Conservation (phyloP, 2,113 vertebrate species). For the Abramis brama region DNA sequence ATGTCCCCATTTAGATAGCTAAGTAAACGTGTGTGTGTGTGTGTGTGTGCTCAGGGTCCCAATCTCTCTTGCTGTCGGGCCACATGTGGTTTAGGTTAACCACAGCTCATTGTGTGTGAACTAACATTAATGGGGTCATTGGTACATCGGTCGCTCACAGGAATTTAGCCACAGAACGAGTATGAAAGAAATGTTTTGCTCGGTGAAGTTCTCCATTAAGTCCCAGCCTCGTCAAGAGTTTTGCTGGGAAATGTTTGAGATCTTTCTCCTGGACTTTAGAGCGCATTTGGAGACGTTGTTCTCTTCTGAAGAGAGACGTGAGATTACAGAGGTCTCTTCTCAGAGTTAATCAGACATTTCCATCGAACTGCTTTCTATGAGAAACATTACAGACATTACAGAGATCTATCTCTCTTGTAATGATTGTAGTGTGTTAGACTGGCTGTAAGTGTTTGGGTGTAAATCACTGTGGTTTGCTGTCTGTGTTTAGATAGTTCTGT, state of each 20-base stretch:
- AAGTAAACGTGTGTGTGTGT: too few species aligned
- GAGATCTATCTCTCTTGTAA: neutral
- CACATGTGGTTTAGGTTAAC: slow-evolving; percentile 39
- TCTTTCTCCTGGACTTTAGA: too few species aligned
- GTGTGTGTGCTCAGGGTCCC: slow-evolving; percentile 17
- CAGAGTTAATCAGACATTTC: neutral
- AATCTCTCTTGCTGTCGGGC: neutral
- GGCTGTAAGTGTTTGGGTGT: neutral
- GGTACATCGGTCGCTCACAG: neutral
- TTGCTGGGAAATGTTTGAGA: too few species aligned
- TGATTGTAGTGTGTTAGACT: neutral
- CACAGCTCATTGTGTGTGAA: slow-evolving; percentile 30
- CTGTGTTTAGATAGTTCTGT: neutral
- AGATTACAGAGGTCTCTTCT: neutral
- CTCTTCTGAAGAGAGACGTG: neutral
- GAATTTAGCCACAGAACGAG: neutral
- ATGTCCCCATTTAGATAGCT: too few species aligned
- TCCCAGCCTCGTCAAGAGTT: too few species aligned
- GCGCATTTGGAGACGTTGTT: neutral
- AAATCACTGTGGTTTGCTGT: neutral
- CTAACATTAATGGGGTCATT: slow-evolving; percentile 30
- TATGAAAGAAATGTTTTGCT: too few species aligned
- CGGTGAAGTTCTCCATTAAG: too few species aligned
- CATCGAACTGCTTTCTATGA: neutral
- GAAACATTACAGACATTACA: neutral